Evolutionary conservation across 2,888 invertebrate species (phyloP), one percentile per base, ranked within the genome.

Genomic region (Nycteola revayana): DNA sequence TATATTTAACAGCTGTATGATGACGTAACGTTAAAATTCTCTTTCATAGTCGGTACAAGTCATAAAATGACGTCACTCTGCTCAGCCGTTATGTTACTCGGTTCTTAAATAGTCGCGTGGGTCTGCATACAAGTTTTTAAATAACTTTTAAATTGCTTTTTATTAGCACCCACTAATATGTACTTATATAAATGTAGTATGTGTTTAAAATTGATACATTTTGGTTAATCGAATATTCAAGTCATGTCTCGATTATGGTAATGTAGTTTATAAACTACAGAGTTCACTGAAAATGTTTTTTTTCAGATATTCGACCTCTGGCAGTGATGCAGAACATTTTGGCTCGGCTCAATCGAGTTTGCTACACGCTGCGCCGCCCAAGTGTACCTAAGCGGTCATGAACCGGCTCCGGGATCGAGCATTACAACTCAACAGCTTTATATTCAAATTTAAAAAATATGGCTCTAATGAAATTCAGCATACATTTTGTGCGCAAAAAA

Each of bases 381-480:
- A 73, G 73, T 66, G 71, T 60, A 72, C 70, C 62, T 69, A 65
- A 71, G 64, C 65, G 69, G 62, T 69, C 66, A 58, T 69, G 62
- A 64, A 65, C 59, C 58, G 53, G 55, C 55, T 45, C 47, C 46
- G 52, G 49, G 53, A 57, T 51, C 53, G 60, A 59, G 36, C 51
- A 55, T 53, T 44, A 50, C 41, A 43, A 51, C 42, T 39, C 49
- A 38, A 58, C 42, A 56, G 47, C 46, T 59, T 58, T 59, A 53
- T n/a, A n/a, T 52, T 58, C 32, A 31, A 32, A 25, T 43, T 38
- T 27, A 41, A 38, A 49, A 52, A 55, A 58, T 41, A 45, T 35
- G 52, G 52, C 48, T 43, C 36, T 32, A 28, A 33, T 0, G 38
- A 50, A 47, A 34, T 38, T 33, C 8, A 24, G 23, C n/a, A n/a